Evolutionary conservation across 2,888 invertebrate genomes (phyloP).

Genomic region (Steinernema carpocapsae): DNA sequence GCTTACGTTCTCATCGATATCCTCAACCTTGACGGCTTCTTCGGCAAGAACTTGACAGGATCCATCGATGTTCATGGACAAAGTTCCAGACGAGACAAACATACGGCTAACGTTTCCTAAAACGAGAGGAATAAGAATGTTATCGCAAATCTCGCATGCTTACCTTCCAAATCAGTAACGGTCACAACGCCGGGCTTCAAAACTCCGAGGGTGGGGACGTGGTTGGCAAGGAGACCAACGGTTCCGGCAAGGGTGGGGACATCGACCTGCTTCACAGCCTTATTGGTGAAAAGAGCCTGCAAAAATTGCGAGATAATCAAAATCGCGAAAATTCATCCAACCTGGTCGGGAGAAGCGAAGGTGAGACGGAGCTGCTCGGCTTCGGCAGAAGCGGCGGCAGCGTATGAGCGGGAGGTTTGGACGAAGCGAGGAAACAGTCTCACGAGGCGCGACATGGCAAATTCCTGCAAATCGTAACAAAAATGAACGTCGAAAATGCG

Average conservation of each 20-base stretch:
- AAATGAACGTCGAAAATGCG: too few species aligned
- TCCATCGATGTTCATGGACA: constrained; percentile 69
- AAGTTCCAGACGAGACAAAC: constrained; percentile 67
- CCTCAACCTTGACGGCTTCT: constrained; percentile 58
- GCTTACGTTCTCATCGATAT: constrained; percentile 64
- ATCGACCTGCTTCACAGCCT: constrained; percentile 66
- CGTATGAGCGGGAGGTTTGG: constrained; percentile 49
- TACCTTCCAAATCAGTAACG: constrained; percentile 63
- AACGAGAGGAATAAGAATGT: constrained; percentile 34
- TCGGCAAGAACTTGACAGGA: constrained; percentile 66
- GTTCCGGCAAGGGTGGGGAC: constrained; percentile 67
- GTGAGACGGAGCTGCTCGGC: constrained; percentile 57
- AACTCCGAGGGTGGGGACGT: constrained; percentile 68
- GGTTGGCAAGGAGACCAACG: constrained; percentile 66
- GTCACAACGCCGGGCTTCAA: constrained; percentile 67
- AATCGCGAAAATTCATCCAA: constrained; percentile 16
- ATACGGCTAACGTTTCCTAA: constrained; percentile 57
- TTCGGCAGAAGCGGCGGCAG: constrained; percentile 57
- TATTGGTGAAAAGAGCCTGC: constrained; percentile 62
- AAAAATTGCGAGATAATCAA: constrained; percentile 12
- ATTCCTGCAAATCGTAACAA: background rate
- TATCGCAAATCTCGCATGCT: background rate
- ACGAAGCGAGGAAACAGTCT: constrained; percentile 46
- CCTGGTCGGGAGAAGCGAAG: constrained; percentile 63
- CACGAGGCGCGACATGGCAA: constrained; percentile 33